These are phyloP conservation scores for Upupa epops DNA, from an alignment of 2,113 vertebrate species.

Conservation along the genomic window DNA sequence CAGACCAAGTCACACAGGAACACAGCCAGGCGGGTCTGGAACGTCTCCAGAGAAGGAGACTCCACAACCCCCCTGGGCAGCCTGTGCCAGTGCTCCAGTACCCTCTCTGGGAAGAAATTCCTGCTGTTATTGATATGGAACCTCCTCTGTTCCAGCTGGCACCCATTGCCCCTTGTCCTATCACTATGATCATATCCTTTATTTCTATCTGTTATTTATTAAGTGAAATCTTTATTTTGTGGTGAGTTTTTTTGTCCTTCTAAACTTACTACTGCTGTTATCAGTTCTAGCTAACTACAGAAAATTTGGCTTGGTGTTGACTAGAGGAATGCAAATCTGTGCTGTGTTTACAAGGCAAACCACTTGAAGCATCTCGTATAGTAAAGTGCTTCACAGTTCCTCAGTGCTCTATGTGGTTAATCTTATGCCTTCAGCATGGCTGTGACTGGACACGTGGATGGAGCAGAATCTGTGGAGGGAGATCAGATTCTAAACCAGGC, in stretches of 20 bases:
- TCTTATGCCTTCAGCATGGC: not conserved
- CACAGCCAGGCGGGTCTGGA: too few relatives aligned
- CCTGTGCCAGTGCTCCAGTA: too few relatives aligned
- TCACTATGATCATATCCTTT: not conserved
- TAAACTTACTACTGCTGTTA: not conserved
- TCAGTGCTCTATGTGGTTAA: not conserved
- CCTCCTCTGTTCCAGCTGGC: too few relatives aligned
- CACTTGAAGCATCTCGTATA: not conserved
- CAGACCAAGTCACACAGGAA: too few relatives aligned
- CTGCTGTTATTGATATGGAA: too few relatives aligned
- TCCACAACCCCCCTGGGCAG: too few relatives aligned
- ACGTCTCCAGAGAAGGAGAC: too few relatives aligned
- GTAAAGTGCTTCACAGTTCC: not conserved
- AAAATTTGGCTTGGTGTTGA: not conserved
- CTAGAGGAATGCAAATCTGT: not conserved
- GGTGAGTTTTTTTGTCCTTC: accelerated
- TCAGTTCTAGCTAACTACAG: not conserved
- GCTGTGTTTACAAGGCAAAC: not conserved
- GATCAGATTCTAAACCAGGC: not conserved
- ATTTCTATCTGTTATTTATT: not conserved
- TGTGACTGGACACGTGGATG: too few relatives aligned
- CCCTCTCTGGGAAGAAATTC: too few relatives aligned
- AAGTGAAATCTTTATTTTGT: not conserved
- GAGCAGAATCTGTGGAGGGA: not conserved
- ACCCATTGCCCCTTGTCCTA: too few relatives aligned